A percentile compares a stretch with the other conserved stretches of the same genome.
phyloP scores from a whole-genome alignment of 2,797 vertebrate genomes.

The Sus cebifrons region DNA sequence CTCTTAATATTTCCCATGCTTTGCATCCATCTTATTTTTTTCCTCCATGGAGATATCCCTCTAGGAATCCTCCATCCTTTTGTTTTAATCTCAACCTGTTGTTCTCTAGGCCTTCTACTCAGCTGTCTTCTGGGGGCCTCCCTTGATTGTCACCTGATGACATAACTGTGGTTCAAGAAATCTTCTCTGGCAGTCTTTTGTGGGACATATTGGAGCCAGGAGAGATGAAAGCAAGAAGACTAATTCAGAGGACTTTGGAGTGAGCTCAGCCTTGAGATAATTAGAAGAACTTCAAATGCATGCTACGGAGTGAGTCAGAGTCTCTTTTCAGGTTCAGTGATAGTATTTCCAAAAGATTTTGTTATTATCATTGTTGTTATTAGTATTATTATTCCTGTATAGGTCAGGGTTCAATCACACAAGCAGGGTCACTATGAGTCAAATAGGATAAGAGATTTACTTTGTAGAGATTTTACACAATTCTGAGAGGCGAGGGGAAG shows the following conservation, averaged over 20 bases:
- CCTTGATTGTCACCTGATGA: conserved; percentile 21
- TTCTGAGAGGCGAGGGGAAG: not conserved
- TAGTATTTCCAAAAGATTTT: not conserved
- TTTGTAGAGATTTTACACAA: not conserved
- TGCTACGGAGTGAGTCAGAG: not conserved
- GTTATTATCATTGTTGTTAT: not conserved
- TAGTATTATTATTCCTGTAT: not conserved
- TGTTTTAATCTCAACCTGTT: conserved; percentile 42
- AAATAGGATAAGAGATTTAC: not conserved
- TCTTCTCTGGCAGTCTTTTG: conserved; percentile 38
- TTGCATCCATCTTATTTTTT: not conserved
- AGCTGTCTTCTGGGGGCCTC: conserved; percentile 12
- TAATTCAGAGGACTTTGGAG: not conserved
- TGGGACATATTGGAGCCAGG: conserved; percentile 1
- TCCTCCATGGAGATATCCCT: not conserved
- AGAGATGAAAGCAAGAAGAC: not conserved
- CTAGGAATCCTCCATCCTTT: not conserved
- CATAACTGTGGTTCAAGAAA: conserved; percentile 16
- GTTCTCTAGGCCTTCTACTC: not conserved
- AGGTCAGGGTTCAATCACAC: not conserved
- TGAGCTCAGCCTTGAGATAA: not conserved
- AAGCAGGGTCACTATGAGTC: not conserved
- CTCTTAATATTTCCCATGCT: not conserved
- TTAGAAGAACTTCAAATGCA: conserved; percentile 41
- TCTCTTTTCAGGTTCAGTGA: not conserved